Base-by-base conservation (phyloP, 2,888 invertebrate species). In the Blomia tropicalis region DNA sequence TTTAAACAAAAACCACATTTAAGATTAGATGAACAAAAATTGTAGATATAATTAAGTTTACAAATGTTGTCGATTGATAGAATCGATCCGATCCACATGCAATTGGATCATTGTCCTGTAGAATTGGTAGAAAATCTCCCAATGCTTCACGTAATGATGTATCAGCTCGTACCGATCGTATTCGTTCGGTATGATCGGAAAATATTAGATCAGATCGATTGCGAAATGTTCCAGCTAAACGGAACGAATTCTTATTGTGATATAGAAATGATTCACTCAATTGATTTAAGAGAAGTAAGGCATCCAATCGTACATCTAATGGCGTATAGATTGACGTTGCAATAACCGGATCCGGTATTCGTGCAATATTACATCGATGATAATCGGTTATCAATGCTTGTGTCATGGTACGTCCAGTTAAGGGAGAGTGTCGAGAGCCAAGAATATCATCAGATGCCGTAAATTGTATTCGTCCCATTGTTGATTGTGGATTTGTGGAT, bases 341-440 rank as follows among this genome's bases (percentile, higher is more conserved):
- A 17, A 64, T 58, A 19, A 65, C 58, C 22, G 53, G 32, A 11
- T 83, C 80, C 0, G 84, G 83, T 3, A 81, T 78, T 69, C 79
- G 73, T 0, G 78, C 81, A 29, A 83, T 73, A 71, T 83, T 78
- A 71, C 84, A 84, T 1, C 75, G 76, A 1, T 75, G 71, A 71
- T 76, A 81, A 61, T 81, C 77, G 1, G 74, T 69, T 1, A 82
- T 71, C 0, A 76, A 19, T 3, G 78, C 79, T 1, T 79, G 75
- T 0, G 79, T 80, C 5, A 81, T 82, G 69, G 79, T 77, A 0
- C 56, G 56, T 19, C 19, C 4, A n/a, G 7, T 47, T 7, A 47
- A n/a, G n/a, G 14, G 14, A 7, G 23, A 25, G 22, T 47, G 7
- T 7, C 51, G 51, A 7, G 51, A 25, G 22, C 51, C 51, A n/a